phyloP scores from a whole-genome alignment of 2,113 vertebrate species.

The Acanthochromis polyacanthus region DNA sequence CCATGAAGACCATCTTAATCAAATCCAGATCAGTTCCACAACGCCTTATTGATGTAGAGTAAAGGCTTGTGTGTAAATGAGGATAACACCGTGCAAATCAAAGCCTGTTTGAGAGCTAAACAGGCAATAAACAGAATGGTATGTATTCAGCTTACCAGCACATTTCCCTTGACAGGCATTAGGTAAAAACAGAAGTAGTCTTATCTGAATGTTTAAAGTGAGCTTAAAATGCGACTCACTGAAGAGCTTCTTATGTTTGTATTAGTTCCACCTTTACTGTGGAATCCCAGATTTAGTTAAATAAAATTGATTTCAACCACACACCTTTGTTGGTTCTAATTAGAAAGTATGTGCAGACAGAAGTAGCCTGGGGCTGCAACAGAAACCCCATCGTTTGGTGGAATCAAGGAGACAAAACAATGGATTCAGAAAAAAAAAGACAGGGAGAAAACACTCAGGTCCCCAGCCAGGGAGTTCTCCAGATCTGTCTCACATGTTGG shows the following conservation, averaged over 20 bases:
- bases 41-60: conserved; percentile 15
- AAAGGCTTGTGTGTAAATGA: not conserved
- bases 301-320: conserved; percentile 20
- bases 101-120: conserved; percentile 1
- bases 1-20: conserved; percentile 4
- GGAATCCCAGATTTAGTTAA: conserved; percentile 9
- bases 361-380: conserved; percentile 10
- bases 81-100: conserved; percentile 8
- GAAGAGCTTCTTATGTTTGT: not conserved
- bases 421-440: not conserved
- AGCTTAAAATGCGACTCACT: not conserved
- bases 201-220: conserved; percentile 3
- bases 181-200: not conserved
- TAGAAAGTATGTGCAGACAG: conserved; percentile 8
- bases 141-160: too few species aligned
- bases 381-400: conserved; percentile 11
- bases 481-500: not conserved
- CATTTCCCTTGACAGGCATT: conserved; percentile 3
- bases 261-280: not conserved
- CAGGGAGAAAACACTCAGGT: not conserved
- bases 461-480: too few species aligned
- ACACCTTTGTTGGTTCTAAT: conserved; percentile 28
- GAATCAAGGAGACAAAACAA: conserved; percentile 26
- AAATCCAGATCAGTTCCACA: conserved; percentile 14
- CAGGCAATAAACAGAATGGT: conserved; percentile 5